phyloP scores from a whole-genome alignment of 2,797 vertebrate species.

The Podarcis lilfordi region DNA sequence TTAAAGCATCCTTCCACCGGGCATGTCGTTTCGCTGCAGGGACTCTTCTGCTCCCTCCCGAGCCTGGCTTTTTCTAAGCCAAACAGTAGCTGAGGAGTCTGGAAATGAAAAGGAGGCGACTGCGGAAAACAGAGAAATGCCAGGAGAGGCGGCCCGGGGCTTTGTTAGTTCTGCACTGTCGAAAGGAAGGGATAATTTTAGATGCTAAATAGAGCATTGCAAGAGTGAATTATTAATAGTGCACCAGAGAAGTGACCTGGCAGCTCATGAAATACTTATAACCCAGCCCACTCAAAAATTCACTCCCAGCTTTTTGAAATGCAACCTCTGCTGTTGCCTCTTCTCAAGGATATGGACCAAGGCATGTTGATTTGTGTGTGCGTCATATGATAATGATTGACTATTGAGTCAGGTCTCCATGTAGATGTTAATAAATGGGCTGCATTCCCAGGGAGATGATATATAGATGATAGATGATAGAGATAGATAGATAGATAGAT shows the following conservation, averaged over 20 bases:
- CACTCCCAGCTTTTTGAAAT: neutral
- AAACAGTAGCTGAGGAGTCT: neutral
- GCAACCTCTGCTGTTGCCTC: neutral
- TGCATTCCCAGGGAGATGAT: too few relatives aligned
- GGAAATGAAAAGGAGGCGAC: too few relatives aligned
- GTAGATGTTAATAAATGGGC: neutral
- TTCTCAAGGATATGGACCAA: too few relatives aligned
- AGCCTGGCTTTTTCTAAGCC: neutral
- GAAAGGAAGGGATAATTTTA: slow-evolving; percentile 4
- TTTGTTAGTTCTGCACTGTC: neutral
- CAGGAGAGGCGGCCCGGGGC: neutral
- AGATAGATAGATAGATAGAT: too few relatives aligned
- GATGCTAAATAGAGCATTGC: slow-evolving; percentile 20
- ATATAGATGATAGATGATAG: too few relatives aligned
- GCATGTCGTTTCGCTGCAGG: too few relatives aligned
- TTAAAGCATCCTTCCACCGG: neutral
- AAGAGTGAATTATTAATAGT: slow-evolving; percentile 47
- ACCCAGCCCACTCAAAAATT: neutral
- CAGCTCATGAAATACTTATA: slow-evolving; percentile 41
- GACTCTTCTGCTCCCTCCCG: neutral
- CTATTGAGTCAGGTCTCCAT: neutral
- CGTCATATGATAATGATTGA: neutral
- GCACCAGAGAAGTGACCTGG: slow-evolving; percentile 20
- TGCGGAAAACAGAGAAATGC: too few relatives aligned
- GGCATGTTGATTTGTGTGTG: neutral